A percentile compares a stretch with the other conserved stretches of the same genome.
These are phyloP conservation scores for Belgica antarctica DNA, from an alignment of 2,888 invertebrate genomes.

Conservation along the genomic window DNA sequence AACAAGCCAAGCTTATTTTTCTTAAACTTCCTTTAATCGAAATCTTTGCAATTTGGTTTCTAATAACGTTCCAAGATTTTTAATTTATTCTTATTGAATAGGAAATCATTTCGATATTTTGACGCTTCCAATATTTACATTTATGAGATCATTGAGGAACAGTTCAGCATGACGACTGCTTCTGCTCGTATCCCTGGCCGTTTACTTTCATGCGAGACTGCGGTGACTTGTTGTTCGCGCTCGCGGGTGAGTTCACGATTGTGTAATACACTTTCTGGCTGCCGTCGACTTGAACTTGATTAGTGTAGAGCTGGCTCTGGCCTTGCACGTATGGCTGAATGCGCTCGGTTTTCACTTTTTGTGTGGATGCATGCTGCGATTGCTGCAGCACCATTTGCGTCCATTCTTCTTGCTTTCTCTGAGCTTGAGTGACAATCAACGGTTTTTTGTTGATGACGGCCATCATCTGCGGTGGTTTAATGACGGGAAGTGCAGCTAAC, in stretches of 20 bases:
- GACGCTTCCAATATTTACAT: no score
- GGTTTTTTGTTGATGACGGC: not conserved
- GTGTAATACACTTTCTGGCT: not conserved
- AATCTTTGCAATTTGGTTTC: no score
- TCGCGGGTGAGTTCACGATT: no score
- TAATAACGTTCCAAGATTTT: no score
- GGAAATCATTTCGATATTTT: no score
- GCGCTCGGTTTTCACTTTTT: not conserved
- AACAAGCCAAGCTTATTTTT: no score
- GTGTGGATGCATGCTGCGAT: not conserved
- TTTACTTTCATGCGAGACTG: not conserved
- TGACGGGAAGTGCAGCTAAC: not conserved
- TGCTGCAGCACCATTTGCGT: not conserved
- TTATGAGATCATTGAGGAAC: no score
- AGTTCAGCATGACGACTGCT: not conserved
- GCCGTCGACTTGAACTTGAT: not conserved
- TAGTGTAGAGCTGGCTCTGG: conserved; percentile 3
- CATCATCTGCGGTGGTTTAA: not conserved
- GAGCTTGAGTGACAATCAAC: not conserved
- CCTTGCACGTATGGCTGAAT: conserved; percentile 9
- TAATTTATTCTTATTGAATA: no score
- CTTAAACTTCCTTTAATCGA: no score
- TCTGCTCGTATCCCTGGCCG: not conserved
- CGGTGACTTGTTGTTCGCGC: no score
- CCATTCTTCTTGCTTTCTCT: not conserved